phyloP scores from a whole-genome alignment of 1,140 invertebrate species.

The Saccostrea cuccullata region DNA sequence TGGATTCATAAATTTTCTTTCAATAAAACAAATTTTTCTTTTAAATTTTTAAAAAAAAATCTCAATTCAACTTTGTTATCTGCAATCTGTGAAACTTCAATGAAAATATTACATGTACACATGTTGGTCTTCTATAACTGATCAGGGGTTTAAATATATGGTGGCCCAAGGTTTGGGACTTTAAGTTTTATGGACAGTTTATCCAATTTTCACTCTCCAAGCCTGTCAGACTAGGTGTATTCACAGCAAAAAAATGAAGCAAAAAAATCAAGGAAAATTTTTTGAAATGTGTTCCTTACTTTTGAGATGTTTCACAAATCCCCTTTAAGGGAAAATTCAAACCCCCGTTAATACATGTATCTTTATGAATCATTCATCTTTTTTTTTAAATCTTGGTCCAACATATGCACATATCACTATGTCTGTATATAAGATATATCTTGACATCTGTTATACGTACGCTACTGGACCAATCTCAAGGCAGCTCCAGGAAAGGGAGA shows the following conservation, averaged over 20 bases:
- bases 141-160: too few relatives aligned
- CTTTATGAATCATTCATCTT: not conserved
- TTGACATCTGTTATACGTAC: constrained; percentile 62
- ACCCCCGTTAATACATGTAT: too few relatives aligned
- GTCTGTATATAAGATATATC: not conserved
- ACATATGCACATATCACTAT: not conserved
- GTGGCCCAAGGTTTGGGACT: too few relatives aligned
- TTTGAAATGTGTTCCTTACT: too few relatives aligned
- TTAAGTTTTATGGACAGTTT: too few relatives aligned
- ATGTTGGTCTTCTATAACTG: constrained; percentile 41
- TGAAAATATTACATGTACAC: constrained; percentile 35
- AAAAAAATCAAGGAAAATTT: too few relatives aligned
- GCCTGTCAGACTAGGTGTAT: too few relatives aligned
- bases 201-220: too few relatives aligned
- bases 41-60: too few relatives aligned
- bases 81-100: constrained; percentile 14
- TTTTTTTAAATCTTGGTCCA: not conserved
- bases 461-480: constrained; percentile 40
- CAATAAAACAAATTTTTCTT: not conserved
- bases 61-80: not conserved
- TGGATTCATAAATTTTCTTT: not conserved
- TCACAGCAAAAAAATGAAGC: too few relatives aligned
- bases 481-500: not conserved
- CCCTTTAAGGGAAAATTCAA: too few relatives aligned
- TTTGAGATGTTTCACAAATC: too few relatives aligned